These are phyloP conservation scores for Limnephilus auricula DNA, from an alignment of 2,888 invertebrate genomes.

Conservation along the genomic window DNA sequence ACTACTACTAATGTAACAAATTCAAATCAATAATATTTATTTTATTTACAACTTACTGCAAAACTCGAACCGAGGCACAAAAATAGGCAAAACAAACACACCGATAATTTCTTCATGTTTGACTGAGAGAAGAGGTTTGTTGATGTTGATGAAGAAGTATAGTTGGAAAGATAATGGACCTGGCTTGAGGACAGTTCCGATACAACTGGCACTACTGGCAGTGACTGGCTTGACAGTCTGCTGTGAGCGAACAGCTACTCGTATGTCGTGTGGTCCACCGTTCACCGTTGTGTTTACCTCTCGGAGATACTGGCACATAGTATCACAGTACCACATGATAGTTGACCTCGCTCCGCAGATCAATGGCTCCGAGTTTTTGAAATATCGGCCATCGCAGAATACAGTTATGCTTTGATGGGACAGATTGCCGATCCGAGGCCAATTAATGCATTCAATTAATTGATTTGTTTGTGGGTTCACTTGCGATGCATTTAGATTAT, in stretches of 20 bases:
- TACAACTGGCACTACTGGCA: neutral
- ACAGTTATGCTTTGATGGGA: conserved; percentile 35
- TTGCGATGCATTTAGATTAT: neutral
- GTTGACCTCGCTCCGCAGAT: conserved; percentile 42
- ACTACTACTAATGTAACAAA: neutral
- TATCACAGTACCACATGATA: neutral
- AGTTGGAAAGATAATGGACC: neutral
- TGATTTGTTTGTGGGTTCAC: neutral
- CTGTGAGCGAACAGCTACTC: neutral
- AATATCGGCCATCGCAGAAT: conserved; percentile 13
- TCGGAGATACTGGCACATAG: neutral
- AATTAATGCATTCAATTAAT: neutral
- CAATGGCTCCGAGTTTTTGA: conserved; percentile 35
- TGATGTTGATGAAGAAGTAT: neutral
- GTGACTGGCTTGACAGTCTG: neutral
- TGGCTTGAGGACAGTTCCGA: neutral
- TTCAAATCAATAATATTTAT: neutral
- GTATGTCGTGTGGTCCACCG: neutral
- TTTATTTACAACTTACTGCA: conserved; percentile 10
- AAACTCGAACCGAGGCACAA: conserved; percentile 8
- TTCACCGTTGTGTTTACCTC: conserved; percentile 43
- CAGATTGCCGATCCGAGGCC: neutral
- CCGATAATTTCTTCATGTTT: conserved; percentile 13
- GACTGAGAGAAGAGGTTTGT: neutral
- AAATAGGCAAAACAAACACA: neutral